Evolutionary conservation across 2,113 vertebrate genomes (phyloP), one percentile per base, ranked within the genome.

Genomic region (Gymnorhina tibicen): DNA sequence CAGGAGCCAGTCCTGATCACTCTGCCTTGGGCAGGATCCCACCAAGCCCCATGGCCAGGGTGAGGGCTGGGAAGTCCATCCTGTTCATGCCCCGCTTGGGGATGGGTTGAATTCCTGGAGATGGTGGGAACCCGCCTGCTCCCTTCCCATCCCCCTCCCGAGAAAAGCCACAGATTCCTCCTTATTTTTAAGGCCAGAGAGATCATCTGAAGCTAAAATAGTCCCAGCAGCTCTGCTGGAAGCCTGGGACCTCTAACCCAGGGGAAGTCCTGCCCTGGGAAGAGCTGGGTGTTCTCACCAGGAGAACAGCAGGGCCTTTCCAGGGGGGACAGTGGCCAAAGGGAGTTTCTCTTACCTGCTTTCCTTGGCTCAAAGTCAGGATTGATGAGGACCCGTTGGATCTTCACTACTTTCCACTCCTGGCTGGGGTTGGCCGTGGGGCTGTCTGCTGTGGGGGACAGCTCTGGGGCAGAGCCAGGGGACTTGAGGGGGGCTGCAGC

Each of bases 351-450:
- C 98, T 97, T 98, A 98, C 98, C 96, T 37, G 72, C 52, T 95
- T 97, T 98, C 97, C 92, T 97, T 1, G 64, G 77, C 83, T 96
- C 83, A 1, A 73, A 9, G 21, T 56, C 6, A 1, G 93, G 89
- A 41, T 76, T 69, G 53, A 97, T 89, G 78, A 95, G 79, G 39
- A 97, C 97, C 32, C 69, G 78, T 21, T 56, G 86, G 47, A 97
- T 94, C 94, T 97, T 98, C 82, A 86, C 94, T 44, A 93, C 46
- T n/a, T 97, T 96, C 98, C 97, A 97, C 44, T 97, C 97, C 39
- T 95, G 97, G 91, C 47, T 87, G 60, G 84, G 58, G 30, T 59
- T 11, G 0, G 13, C 50, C 0, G 0, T 13, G 24, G 78, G 75
- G 59, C 53, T 81, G 50, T 60, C 53, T 62, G 64, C 84, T 64